phyloP scores from a whole-genome alignment of 2,113 vertebrate species.

The Isichthys henryi region DNA sequence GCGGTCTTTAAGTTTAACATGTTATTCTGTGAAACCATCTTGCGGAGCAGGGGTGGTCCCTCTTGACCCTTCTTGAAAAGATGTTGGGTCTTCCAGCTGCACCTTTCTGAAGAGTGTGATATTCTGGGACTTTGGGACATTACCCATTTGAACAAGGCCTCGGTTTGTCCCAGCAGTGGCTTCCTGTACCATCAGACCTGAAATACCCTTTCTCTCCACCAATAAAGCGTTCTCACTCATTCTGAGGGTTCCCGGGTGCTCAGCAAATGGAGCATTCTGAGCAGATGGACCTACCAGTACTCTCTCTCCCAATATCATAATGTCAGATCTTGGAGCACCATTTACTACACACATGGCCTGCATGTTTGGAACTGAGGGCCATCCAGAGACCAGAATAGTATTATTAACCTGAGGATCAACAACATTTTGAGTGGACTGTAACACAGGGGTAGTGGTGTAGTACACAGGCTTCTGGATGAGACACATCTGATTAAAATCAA shows the following conservation, averaged over 20 bases:
- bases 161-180: not conserved
- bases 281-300: slow-evolving; percentile 60
- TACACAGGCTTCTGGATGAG: slow-evolving; percentile 58
- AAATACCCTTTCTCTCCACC: not conserved
- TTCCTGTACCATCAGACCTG: not conserved
- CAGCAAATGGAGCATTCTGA: slow-evolving; percentile 17
- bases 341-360: slow-evolving; percentile 24
- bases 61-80: not conserved
- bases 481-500: slow-evolving; percentile 47
- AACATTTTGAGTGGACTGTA: slow-evolving; percentile 27
- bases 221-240: not conserved
- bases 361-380: slow-evolving; percentile 8
- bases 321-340: slow-evolving; percentile 45
- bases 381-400: slow-evolving; percentile 44
- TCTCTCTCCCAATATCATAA: slow-evolving; percentile 63
- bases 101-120: not conserved
- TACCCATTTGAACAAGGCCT: not conserved
- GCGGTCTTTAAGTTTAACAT: not conserved
- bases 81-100: not conserved
- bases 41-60: not conserved
- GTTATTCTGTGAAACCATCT: not conserved
- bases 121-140: not conserved
- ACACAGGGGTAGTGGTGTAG: slow-evolving; percentile 46
- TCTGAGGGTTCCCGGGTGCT: not conserved
- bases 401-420: slow-evolving; percentile 46